phyloP scores from a whole-genome alignment of 1,140 invertebrate genomes.

The Caligus rogercresseyi region DNA sequence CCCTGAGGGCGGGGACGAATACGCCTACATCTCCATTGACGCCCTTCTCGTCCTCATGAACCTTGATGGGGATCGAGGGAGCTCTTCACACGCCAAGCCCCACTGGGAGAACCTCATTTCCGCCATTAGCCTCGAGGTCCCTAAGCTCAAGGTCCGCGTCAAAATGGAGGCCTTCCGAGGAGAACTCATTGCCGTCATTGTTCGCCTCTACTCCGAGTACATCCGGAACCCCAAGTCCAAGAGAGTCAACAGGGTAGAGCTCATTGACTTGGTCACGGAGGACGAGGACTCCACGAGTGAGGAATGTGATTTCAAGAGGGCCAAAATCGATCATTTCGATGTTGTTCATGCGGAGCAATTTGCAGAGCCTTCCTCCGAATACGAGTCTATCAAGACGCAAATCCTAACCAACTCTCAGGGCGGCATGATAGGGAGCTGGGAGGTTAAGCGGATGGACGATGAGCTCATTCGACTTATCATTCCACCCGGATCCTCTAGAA shows the following conservation, averaged over 20 bases:
- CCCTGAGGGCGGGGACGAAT: neutral
- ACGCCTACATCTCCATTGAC: conserved; percentile 3
- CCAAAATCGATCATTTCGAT: neutral
- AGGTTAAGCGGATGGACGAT: conserved; percentile 4
- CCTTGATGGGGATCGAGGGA: neutral
- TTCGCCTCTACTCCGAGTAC: neutral
- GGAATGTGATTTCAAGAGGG: neutral
- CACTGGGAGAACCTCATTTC: neutral
- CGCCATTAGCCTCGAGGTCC: conserved; percentile 3
- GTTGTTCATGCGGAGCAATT: neutral
- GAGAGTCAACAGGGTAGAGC: neutral
- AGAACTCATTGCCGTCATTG: neutral
- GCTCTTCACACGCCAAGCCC: neutral
- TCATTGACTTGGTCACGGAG: conserved; percentile 7
- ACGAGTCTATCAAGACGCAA: too few species aligned
- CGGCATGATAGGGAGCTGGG: conserved; percentile 12
- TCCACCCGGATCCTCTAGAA: conserved; percentile 2
- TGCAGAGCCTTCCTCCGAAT: neutral
- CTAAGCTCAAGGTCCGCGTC: conserved; percentile 1
- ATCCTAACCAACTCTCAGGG: neutral
- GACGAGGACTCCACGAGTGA: neutral
- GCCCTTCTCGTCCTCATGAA: neutral
- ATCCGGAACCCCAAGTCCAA: neutral
- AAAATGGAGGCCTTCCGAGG: neutral
- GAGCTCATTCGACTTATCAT: conserved; percentile 1